These are phyloP conservation scores for Drosophila watanabei DNA, from an alignment of 1,140 invertebrate species.

Conservation along the genomic window DNA sequence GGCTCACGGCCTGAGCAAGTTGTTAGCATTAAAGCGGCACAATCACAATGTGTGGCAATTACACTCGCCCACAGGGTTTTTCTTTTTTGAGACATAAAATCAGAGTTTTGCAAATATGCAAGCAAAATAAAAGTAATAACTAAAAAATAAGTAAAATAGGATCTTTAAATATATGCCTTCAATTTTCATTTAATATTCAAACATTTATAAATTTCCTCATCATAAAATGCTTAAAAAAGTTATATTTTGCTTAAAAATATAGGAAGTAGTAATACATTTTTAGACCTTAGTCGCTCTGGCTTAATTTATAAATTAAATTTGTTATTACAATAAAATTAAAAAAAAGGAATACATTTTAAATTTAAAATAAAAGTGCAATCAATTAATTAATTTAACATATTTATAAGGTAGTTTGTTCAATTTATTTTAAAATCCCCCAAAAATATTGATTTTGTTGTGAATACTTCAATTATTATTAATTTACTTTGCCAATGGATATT, in stretches of 20 bases:
- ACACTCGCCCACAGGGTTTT: conserved; percentile 54
- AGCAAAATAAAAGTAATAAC: not conserved
- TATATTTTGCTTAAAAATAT: not conserved
- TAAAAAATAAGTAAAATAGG: not conserved
- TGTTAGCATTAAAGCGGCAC: conserved; percentile 77
- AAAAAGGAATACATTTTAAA: no score
- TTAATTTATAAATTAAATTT: no score
- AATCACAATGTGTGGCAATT: conserved; percentile 76
- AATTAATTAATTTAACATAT: not conserved
- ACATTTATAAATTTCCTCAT: not conserved
- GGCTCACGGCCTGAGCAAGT: conserved; percentile 67
- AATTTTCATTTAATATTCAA: not conserved
- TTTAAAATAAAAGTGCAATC: not conserved
- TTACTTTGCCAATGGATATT: not conserved
- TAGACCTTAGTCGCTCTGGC: no score
- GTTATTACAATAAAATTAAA: no score
- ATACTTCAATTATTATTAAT: not conserved
- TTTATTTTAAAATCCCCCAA: not conserved
- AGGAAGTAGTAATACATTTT: not conserved
- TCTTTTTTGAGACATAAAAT: not conserved
- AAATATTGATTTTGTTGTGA: not conserved
- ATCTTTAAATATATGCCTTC: not conserved
- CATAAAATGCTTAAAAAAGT: no score
- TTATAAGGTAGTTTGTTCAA: not conserved
- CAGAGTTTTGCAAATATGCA: not conserved